Evolutionary conservation across 2,797 vertebrate genomes (phyloP).

Genomic region (Helicolenus hilgendorfi): DNA sequence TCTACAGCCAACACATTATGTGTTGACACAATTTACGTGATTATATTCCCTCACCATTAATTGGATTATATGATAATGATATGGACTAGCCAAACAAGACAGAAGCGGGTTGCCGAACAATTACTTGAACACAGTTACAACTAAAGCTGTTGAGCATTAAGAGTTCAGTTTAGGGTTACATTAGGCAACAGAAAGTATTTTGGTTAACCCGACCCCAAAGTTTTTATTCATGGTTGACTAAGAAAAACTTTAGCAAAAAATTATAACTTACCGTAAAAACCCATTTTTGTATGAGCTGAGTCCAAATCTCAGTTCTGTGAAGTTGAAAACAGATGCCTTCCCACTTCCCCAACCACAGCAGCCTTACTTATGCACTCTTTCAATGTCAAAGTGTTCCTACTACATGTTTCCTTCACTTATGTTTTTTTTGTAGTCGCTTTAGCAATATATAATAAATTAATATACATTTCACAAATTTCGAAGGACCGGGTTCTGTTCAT

Average conservation of each 20-base stretch:
- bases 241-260: constrained; percentile 39
- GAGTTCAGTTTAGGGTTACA: constrained; percentile 18
- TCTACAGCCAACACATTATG: neutral
- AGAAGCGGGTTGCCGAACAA: neutral
- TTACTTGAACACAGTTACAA: neutral
- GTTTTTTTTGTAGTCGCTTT: neutral
- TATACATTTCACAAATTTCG: constrained; percentile 8
- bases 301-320: constrained; percentile 42
- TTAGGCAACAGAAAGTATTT: constrained; percentile 33
- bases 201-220: constrained; percentile 29
- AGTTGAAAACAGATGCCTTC: constrained; percentile 73
- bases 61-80: neutral
- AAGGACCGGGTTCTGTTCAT: neutral
- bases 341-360: constrained; percentile 41
- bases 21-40: neutral
- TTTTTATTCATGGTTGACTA: constrained; percentile 53
- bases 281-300: constrained; percentile 41
- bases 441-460: neutral
- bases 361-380: constrained; percentile 31
- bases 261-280: constrained; percentile 43
- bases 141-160: neutral
- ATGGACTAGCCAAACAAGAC: neutral
- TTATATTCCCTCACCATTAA: neutral
- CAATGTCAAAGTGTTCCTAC: constrained; percentile 12
- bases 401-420: constrained; percentile 13